Conservation (phyloP, 2,113 vertebrate species). For the Procavia capensis region DNA sequence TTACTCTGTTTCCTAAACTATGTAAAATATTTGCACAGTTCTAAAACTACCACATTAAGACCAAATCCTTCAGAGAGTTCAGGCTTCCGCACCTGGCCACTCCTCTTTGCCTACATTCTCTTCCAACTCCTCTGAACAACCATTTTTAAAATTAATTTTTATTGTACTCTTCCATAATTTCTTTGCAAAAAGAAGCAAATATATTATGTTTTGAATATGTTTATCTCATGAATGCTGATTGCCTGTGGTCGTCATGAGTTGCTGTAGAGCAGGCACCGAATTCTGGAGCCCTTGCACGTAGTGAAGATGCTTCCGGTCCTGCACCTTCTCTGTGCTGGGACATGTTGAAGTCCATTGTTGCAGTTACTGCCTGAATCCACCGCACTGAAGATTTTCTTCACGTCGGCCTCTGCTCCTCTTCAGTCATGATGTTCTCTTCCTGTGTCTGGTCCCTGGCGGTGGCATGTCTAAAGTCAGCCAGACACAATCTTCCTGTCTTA, state of each 20-base stretch:
- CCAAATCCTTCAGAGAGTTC: neutral
- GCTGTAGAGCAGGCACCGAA: too few relatives aligned
- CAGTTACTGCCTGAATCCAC: too few relatives aligned
- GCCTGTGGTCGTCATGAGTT: neutral
- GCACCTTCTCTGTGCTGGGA: too few relatives aligned
- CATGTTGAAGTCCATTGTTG: too few relatives aligned
- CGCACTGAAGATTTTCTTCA: too few relatives aligned
- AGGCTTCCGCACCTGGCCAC: accelerated
- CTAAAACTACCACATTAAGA: neutral
- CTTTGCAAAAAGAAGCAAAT: neutral
- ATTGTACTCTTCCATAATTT: neutral
- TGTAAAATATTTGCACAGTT: neutral
- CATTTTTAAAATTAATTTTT: neutral
- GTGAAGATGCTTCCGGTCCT: too few relatives aligned
- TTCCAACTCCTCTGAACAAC: accelerated
- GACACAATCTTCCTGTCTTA: too few relatives aligned
- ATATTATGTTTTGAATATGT: neutral
- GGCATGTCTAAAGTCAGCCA: too few relatives aligned
- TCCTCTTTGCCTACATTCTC: neutral
- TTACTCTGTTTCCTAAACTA: neutral
- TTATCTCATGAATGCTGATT: neutral
- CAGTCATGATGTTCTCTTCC: too few relatives aligned
- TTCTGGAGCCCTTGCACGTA: too few relatives aligned
- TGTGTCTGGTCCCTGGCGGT: too few relatives aligned
- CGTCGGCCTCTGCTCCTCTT: too few relatives aligned